Evolutionary conservation across 1,140 invertebrate species (phyloP), one percentile per base, ranked within the genome.

Genomic region (Saccostrea cuccullata): DNA sequence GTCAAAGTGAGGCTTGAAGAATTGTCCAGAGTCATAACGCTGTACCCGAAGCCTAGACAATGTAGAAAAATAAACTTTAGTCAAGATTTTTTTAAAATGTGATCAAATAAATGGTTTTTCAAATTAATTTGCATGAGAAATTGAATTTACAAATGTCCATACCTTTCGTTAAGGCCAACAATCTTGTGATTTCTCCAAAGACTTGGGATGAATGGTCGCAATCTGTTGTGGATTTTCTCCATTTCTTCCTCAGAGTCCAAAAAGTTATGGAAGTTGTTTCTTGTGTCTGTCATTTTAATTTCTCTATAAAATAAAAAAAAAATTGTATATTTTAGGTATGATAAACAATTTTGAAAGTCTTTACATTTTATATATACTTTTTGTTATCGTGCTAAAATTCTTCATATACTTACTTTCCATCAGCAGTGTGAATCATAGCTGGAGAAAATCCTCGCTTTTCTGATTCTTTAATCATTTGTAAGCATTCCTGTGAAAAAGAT

Each of bases 121-220:
- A 47, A 3, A 3, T 2, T 6, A 47, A 47, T 3, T 47, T 47
- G 6, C 2, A 47, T 9, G 47, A 47, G 47, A 47, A 9, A 47
- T 47, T 9, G 47, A 47, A 47, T 47, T 47, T 47, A 47, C 9
- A 47, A 47, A 47, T 9, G 6, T 5, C 47, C 1, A 30, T 87
- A 93, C 92, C 92, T 91, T 90, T 93, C 92, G 88, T 93, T 93
- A 0, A 93, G 73, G 13, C 91, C 92, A 0, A 92, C 30, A 0
- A 90, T 83, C 64, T 82, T 85, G 11, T 85, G n/a, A 36, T 85
- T 58, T 20, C 86, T 83, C 84, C 88, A 92, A 0, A 88, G 89
- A 4, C 40, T 56, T 6, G 92, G 91, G 13, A 93, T 58, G 84
- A 88, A 93, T 30, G 70, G 26, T 88, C 91, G 89, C 26, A 93